Evolutionary conservation across 2,113 vertebrate genomes (phyloP).

Genomic region (Alligator mississippiensis): DNA sequence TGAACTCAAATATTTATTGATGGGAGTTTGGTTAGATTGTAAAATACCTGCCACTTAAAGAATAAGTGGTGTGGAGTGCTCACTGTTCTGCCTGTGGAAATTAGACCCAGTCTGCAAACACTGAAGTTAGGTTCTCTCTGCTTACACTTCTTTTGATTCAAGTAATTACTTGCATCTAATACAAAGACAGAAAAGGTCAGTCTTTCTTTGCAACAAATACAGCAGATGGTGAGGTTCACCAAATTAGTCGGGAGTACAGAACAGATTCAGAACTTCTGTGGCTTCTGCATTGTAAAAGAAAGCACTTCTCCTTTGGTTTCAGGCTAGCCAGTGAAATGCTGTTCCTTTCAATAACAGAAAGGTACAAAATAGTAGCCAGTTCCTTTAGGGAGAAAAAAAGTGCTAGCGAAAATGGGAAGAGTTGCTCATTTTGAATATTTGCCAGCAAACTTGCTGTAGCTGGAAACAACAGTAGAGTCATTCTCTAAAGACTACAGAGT

Average conservation of each 20-base stretch:
- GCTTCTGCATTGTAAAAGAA: slow-evolving; percentile 35
- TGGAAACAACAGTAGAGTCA: neutral
- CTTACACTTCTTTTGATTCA: slow-evolving; percentile 38
- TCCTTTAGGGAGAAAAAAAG: neutral
- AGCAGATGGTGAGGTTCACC: slow-evolving; percentile 56
- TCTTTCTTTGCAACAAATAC: neutral
- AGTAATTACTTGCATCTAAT: slow-evolving; percentile 31
- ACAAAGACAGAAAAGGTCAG: slow-evolving; percentile 29
- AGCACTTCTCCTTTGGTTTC: neutral
- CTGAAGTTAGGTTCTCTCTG: neutral
- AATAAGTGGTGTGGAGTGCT: neutral
- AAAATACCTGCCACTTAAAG: slow-evolving; percentile 52
- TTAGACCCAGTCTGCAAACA: slow-evolving; percentile 9
- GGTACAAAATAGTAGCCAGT: neutral
- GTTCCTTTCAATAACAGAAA: neutral
- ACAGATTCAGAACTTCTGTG: neutral
- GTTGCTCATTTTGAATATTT: neutral
- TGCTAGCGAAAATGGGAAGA: neutral
- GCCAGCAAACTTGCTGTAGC: slow-evolving; percentile 3
- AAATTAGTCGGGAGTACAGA: neutral
- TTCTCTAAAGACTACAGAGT: slow-evolving; percentile 14
- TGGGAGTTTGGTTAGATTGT: neutral
- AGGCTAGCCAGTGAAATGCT: neutral
- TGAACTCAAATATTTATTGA: neutral
- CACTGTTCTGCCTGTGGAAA: neutral